Evolutionary conservation across 53 echinoderm and acorn worm genomes (phyloP), one percentile per base, ranked within the genome.

Genomic region (Actinopyga echinites): DNA sequence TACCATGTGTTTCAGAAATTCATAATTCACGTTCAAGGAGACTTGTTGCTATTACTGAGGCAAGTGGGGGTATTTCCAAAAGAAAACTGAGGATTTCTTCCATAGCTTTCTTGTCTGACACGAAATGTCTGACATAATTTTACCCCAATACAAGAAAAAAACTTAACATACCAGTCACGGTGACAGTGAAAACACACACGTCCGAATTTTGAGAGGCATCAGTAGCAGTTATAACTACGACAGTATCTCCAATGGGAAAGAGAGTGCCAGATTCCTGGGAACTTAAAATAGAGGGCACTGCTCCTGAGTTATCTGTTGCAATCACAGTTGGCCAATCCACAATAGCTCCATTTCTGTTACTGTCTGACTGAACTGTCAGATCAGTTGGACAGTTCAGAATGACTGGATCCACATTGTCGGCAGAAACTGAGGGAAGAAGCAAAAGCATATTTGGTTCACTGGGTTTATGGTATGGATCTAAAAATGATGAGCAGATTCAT

Each of bases 291-390:
- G 56, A 54, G 1, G 65, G 65, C 22, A 3, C 2, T 66, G 24
- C 64, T 10, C 90, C 90, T 23, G 85, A 89, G 69, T 84, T 56
- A n/a, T 85, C 89, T 8, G 74, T 69, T 11, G 85, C 89, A 44
- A 81, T 73, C 6, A 85, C 79, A 12, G 52, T 81, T n/a, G 31
- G 59, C 85, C 84, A 85, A 4, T 17, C 0, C 30, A 82, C 89
- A 30, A n/a, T 66, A 49, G 83, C 83, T 30, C 20, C 65, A 67
- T 36, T 68, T 26, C 56, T 53, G 25, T 52, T 32, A 55, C 54
- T 13, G 68, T 83, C 67, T 8, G 83, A 68, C n/a, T 2, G n/a
- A 19, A 68, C 83, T 17, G n/a, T 32, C 8, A 66, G 49, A 54
- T 53, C 32, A 1, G 67, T 20, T 28, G 83, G 83, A 22, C 65